Base-by-base conservation (phyloP, 2,113 vertebrate species). In the Nyctereutes procyonoides region DNA sequence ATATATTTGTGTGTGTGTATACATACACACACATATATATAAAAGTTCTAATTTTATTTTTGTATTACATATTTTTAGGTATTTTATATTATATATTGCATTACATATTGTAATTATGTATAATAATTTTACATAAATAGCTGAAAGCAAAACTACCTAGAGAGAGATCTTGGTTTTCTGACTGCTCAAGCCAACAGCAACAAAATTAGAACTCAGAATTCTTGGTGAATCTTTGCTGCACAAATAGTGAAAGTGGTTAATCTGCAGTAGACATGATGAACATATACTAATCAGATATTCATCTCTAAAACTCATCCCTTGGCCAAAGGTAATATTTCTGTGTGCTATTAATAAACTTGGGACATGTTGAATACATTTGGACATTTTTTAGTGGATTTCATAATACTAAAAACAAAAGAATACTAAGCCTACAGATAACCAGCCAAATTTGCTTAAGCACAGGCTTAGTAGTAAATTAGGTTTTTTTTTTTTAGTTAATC, bases 401-500 rank as follows among this genome's bases (percentile, higher is more conserved):
- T 43, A 73, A 13, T 67, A 88, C 4, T 92, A 35, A 80, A 90
- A 38, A 92, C 30, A 82, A 90, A 56, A 30, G 24, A 69, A 69
- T 35, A 55, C 17, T 51, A 15, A 83, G 10, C 12, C 63, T 62
- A 14, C 80, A 87, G 53, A 22, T 87, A 82, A 73, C 15, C 26
- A 48, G 12, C 15, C n/a, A 62, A 58, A 35, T 86, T 74, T 83
- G 15, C 51, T 85, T 81, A 92, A 38, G 22, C 20, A 90, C 7
- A 90, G 69, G 62, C 43, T 71, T 17, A 74, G 4, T 13, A 93
- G 24, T 22, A 76, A 88, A 55, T 22, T 28, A 82, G 12, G 5
- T 43, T 43, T 43, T 43, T 77, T 91, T 38, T 30, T 84, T 94
- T 95, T 51, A 88, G 67, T 82, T 79, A 96, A 87, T 32, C 69